Evolutionary conservation across 2,113 vertebrate species (phyloP).

Genomic region (Ammodytes dubius): DNA sequence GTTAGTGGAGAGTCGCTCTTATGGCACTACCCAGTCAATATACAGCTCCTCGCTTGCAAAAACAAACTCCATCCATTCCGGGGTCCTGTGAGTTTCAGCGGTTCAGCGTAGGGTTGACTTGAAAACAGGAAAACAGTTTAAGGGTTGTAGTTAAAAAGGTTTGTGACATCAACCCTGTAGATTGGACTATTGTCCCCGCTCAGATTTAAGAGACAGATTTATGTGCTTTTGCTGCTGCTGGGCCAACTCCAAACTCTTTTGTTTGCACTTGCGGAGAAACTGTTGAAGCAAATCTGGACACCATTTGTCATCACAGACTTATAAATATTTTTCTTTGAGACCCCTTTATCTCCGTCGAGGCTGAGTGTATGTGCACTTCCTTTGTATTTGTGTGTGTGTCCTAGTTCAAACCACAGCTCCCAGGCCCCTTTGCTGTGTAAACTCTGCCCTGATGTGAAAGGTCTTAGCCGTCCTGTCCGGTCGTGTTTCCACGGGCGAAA

Average conservation of each 20-base stretch:
- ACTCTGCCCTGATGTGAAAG: constrained; percentile 42
- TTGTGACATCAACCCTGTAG: constrained; percentile 24
- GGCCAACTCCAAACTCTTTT: constrained; percentile 21
- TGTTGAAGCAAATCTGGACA: neutral
- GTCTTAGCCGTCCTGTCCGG: constrained; percentile 25
- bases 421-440: constrained; percentile 47
- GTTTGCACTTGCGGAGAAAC: constrained; percentile 29
- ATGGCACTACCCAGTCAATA: constrained; percentile 23
- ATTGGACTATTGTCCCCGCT: constrained; percentile 63
- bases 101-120: constrained; percentile 10
- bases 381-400: constrained; percentile 31
- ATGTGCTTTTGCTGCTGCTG: constrained; percentile 36
- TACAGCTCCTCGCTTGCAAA: constrained; percentile 12
- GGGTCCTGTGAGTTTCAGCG: constrained; percentile 16
- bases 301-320: neutral
- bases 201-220: constrained; percentile 75
- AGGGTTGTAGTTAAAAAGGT: constrained; percentile 20
- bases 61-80: constrained; percentile 46
- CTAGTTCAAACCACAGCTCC: constrained; percentile 29
- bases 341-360: neutral
- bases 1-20: constrained; percentile 39
- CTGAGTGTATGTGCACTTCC: neutral
- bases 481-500: constrained; percentile 35
- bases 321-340: constrained; percentile 17
- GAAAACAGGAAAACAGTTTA: constrained; percentile 71